Evolutionary conservation across 2,113 vertebrate species (phyloP).

Genomic region (Clarias macrocephalus): DNA sequence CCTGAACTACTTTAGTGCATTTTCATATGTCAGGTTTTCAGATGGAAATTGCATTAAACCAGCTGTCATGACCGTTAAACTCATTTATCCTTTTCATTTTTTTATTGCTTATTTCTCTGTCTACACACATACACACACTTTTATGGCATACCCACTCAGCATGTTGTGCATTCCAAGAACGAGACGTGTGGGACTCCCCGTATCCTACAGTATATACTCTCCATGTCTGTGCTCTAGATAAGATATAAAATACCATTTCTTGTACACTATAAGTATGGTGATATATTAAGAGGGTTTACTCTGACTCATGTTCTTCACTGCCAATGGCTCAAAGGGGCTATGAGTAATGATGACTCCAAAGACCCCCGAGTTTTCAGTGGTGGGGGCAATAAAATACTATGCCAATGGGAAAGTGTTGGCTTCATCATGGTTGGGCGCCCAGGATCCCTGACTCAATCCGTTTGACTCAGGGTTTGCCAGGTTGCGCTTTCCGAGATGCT

Average conservation of each 20-base stretch:
- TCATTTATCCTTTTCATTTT: background rate
- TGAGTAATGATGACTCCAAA: too few relatives aligned
- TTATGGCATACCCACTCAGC: background rate
- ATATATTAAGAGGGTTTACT: background rate
- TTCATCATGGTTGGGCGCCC: too few relatives aligned
- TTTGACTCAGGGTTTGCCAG: background rate
- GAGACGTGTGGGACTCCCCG: background rate
- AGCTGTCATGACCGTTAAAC: background rate
- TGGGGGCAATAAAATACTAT: too few relatives aligned
- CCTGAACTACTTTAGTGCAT: background rate
- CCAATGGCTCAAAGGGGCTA: background rate
- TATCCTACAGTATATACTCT: background rate
- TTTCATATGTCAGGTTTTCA: slow-evolving; percentile 27
- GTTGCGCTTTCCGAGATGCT: background rate
- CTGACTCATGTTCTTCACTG: background rate
- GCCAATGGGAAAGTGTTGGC: too few relatives aligned
- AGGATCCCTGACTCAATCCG: too few relatives aligned
- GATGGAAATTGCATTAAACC: slow-evolving; percentile 42
- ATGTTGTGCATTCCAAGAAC: background rate
- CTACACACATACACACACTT: background rate
- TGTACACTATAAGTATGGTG: background rate
- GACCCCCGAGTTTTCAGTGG: too few relatives aligned
- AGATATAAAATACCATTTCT: background rate
- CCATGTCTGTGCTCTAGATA: background rate
- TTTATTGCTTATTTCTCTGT: background rate